Percentiles rank a stretch among this genome's conserved stretches.
Evolutionary conservation across 2,797 vertebrate genomes (phyloP).

Genomic region (Lates japonicus): DNA sequence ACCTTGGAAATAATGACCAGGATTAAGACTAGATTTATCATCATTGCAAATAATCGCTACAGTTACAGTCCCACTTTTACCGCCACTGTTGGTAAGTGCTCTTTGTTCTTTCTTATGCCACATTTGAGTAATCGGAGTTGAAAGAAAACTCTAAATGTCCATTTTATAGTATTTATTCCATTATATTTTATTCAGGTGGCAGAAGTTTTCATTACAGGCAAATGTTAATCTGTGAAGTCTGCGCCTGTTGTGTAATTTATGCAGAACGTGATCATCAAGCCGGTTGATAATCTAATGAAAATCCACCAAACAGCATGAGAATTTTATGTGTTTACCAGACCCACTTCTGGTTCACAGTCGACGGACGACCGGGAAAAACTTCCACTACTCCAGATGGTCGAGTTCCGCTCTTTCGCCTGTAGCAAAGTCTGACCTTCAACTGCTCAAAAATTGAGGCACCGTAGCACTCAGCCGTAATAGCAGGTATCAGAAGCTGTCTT

Average conservation of each 20-base stretch:
- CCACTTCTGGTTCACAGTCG: slow-evolving; percentile 36
- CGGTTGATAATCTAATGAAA: slow-evolving; percentile 34
- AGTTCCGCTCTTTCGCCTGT: too few species aligned
- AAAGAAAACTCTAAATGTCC: not conserved
- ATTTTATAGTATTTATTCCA: not conserved
- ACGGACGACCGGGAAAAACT: slow-evolving; percentile 42
- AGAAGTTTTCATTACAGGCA: slow-evolving; percentile 10
- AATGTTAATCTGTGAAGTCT: not conserved
- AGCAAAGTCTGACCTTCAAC: slow-evolving; percentile 27
- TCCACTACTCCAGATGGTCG: slow-evolving; percentile 56
- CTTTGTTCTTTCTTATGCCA: not conserved
- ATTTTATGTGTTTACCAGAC: slow-evolving; percentile 33
- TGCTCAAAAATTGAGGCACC: slow-evolving; percentile 14
- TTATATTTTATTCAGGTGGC: not conserved
- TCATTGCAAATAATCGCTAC: not conserved
- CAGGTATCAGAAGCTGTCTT: too few species aligned
- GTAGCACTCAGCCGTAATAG: not conserved
- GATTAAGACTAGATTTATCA: not conserved
- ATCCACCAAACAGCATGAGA: slow-evolving; percentile 34
- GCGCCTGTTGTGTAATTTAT: slow-evolving; percentile 4
- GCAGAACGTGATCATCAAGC: slow-evolving; percentile 6
- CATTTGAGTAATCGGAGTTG: not conserved
- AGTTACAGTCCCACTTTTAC: not conserved
- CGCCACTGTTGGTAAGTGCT: not conserved
- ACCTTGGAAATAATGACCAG: not conserved